Evolutionary conservation across 2,888 invertebrate species (phyloP), one percentile per base, ranked within the genome.

Genomic region (Eudasyphora cyanicolor): DNA sequence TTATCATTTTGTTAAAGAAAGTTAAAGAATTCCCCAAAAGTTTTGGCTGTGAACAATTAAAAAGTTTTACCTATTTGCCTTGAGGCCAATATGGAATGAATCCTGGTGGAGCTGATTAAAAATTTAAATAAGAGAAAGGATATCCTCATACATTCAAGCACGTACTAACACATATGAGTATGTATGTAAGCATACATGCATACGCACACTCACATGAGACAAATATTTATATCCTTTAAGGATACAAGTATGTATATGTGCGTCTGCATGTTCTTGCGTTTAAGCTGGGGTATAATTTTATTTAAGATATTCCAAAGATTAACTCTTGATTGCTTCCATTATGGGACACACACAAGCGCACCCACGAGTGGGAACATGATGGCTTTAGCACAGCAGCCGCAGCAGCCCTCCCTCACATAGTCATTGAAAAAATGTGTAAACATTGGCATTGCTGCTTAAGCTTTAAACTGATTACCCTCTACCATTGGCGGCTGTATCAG

Each of bases 261-360:
- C 21, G n/a, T n/a, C n/a, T n/a, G n/a, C n/a, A n/a, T n/a, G n/a
- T n/a, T n/a, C n/a, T n/a, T n/a, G n/a, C n/a, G n/a, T n/a, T 38
- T 17, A 32, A 62, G 45, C 19, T 24, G 49, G 35, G 5, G 57
- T 42, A 42, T 67, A 67, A 67, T 67, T 67, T 67, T 21, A 24
- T 67, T 67, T 67, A 24, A 67, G 67, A 35, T 49, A 79, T 60
- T 57, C 19, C 45, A 74, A 49, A 74, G 74, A 79, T 74, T 69
- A 69, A 79, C 67, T 79, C 69, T 69, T 79, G 74, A 74, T 79
- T 79, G 69, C 57, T 69, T 54, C 57, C 69, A 69, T 79, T 74
- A 79, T 57, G 60, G 57, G 21, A 62, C 62, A 19, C 64, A 17
- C 32, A n/a, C 7, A 17, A 1, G 7, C 19, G 14, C 21, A 42